Conservation (phyloP, 53 echinoderm and acorn worm species). For the Hippasteria phrygiana region DNA sequence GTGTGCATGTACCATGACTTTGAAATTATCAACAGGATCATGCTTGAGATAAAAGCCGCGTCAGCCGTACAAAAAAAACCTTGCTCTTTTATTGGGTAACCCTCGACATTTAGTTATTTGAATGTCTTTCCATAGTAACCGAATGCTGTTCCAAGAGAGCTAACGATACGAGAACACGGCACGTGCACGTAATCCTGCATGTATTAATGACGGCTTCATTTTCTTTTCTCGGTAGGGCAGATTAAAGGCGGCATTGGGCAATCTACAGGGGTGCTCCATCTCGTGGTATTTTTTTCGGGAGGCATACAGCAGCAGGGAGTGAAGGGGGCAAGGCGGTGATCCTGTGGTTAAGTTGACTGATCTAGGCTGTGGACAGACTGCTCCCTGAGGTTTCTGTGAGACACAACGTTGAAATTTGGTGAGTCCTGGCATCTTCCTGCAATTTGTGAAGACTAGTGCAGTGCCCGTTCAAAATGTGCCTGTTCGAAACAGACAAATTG, state of each 20-base stretch:
- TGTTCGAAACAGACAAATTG: no score
- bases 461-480: no score
- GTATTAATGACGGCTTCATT: background rate
- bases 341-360: background rate
- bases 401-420: no score
- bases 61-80: no score
- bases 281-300: background rate
- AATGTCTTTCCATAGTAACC: background rate
- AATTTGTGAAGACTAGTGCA: no score
- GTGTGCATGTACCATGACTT: background rate
- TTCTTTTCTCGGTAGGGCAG: background rate
- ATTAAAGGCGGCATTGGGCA: background rate
- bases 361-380: no score
- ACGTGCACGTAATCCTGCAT: background rate
- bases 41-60: no score
- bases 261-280: background rate
- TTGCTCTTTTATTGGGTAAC: background rate
- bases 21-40: background rate
- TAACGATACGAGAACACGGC: background rate
- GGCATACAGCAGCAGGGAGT: background rate
- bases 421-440: no score
- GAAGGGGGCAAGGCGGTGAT: background rate
- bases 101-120: background rate
- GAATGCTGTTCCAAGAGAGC: background rate
- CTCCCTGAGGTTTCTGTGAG: no score